Evolutionary conservation across 1,140 invertebrate species (phyloP).

Genomic region (Temnothorax curvispinosus): DNA sequence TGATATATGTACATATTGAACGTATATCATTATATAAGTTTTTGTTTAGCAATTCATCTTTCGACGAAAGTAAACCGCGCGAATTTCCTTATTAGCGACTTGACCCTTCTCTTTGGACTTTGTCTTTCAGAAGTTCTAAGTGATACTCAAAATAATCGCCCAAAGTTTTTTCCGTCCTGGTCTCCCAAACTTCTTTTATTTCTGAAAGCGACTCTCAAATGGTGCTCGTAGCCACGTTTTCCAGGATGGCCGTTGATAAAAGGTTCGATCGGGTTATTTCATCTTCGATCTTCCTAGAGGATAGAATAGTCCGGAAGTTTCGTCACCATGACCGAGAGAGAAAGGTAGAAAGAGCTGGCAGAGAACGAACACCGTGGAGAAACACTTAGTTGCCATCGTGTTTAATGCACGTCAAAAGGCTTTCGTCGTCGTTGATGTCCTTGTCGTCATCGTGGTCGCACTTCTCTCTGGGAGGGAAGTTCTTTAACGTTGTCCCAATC

Average conservation of each 20-base stretch:
- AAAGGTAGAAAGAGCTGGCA: slow-evolving; percentile 64
- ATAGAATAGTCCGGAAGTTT: slow-evolving; percentile 57
- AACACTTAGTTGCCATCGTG: slow-evolving; percentile 78
- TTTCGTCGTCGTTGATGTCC: slow-evolving; percentile 58
- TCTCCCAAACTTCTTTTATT: slow-evolving; percentile 50
- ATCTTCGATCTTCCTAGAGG: background rate
- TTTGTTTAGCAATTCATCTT: background rate
- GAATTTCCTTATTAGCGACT: background rate
- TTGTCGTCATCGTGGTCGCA: background rate
- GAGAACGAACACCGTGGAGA: slow-evolving; percentile 66
- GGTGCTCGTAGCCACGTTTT: slow-evolving; percentile 45
- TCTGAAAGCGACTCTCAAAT: slow-evolving; percentile 44
- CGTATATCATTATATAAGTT: background rate
- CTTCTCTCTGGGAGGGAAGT: slow-evolving; percentile 55
- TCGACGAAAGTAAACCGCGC: background rate
- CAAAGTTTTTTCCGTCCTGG: slow-evolving; percentile 42
- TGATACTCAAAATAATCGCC: slow-evolving; percentile 16
- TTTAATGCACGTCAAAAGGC: slow-evolving; percentile 80
- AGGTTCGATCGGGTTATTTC: slow-evolving; percentile 24
- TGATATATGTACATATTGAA: background rate
- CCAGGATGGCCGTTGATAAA: slow-evolving; percentile 23
- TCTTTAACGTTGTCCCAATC: slow-evolving; percentile 73
- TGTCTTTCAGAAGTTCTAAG: background rate
- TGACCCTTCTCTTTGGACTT: background rate
- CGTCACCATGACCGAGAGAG: slow-evolving; percentile 54